phyloP scores from a whole-genome alignment of 2,797 vertebrate species.

The Molossus alvarezi region DNA sequence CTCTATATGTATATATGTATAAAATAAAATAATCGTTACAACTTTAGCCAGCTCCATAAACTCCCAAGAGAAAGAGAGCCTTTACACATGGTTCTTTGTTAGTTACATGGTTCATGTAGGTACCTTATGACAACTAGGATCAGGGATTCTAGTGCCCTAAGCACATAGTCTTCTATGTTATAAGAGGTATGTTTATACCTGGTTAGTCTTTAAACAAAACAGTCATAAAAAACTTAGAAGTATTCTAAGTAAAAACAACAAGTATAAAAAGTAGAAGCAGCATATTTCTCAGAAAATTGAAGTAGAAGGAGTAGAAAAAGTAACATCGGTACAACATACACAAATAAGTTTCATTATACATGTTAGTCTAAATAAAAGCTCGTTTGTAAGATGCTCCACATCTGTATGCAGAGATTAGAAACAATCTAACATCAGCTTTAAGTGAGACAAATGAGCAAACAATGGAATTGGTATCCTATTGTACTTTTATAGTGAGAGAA shows the following conservation, averaged over 20 bases:
- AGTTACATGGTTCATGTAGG: neutral
- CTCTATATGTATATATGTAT: neutral
- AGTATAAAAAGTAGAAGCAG: neutral
- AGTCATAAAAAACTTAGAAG: neutral
- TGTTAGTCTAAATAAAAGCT: neutral
- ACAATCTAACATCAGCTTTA: neutral
- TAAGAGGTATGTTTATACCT: neutral
- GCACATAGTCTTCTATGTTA: fast-evolving
- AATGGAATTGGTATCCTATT: neutral
- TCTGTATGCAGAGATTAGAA: neutral
- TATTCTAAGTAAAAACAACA: neutral
- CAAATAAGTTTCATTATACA: neutral
- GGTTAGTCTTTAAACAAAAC: neutral
- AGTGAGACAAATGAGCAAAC: neutral
- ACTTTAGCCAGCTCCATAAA: neutral
- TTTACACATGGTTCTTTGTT: neutral
- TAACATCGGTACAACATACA: neutral
- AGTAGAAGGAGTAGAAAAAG: neutral
- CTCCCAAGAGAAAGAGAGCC: neutral
- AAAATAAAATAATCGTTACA: neutral
- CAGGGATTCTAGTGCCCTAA: neutral
- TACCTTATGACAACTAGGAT: neutral
- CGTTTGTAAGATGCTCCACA: neutral
- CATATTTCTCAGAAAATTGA: neutral
- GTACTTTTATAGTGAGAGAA: neutral